Base-by-base conservation (phyloP, 2,113 vertebrate genomes). In the Alectura lathami region DNA sequence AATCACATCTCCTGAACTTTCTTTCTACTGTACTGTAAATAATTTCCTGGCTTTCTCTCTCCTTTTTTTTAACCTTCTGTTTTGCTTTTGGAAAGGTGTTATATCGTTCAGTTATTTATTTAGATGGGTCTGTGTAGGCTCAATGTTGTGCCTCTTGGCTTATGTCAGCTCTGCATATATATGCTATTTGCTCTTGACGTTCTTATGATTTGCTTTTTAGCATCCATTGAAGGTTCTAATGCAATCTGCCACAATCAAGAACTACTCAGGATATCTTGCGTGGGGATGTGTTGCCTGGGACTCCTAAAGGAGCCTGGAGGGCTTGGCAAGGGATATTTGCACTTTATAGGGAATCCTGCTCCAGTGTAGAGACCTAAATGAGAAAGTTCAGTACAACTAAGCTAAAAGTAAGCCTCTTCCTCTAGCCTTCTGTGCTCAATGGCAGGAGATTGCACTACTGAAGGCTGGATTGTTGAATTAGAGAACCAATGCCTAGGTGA, bases 41-140 rank as follows among this genome's bases (percentile, higher is more conserved):
- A 91, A 45, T 53, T 92, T n/a, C 2, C 24, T 64, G 56, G 38
- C 73, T 95, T 93, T 42, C 38, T 74, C 83, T 70, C 38, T 74
- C 83, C 67, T 32, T 38, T 79, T 75, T 66, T 82, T 88, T 74
- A 91, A 22, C 43, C 53, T 80, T 83, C 76, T 77, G 42, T 64
- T 74, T 91, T 94, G 84, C 89, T 91, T 91, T 79, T 62, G 66
- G 59, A 59, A 50, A n/a, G 36, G 26, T 81, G 69, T 43, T 89
- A 6, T 72, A 29, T 32, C 53, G 91, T 90, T 91, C 47, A 74
- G 36, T 83, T 89, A 17, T 29, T 51, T 64, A 29, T 73, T 88
- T 60, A 32, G 70, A 78, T 50, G 84, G n/a, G 27, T 83, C 83
- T 93, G 68, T 81, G 82, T 62, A 83, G 89, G 83, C 79, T 93